A percentile compares a stretch with the other conserved stretches of the same genome.
phyloP scores from a whole-genome alignment of 2,113 vertebrate species.

The Sorex fumeus region DNA sequence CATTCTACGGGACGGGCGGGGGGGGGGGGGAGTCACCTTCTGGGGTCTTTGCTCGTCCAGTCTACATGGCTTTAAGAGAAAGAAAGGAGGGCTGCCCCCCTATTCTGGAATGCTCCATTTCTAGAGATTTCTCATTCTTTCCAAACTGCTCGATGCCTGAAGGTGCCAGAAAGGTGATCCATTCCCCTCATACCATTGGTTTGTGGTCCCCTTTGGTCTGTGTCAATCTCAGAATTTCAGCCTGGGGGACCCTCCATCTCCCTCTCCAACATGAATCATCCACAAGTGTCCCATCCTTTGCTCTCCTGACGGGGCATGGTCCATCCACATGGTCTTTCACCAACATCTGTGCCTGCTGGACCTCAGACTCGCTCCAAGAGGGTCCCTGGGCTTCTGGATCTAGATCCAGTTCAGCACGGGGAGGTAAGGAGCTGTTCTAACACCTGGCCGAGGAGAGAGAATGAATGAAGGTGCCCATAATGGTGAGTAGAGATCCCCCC shows the following conservation, averaged over 20 bases:
- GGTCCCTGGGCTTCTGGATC: slow-evolving; percentile 33
- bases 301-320: background rate
- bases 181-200: background rate
- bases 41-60: too few species aligned
- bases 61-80: too few species aligned
- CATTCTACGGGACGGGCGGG: slow-evolving; percentile 7
- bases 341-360: slow-evolving; percentile 33
- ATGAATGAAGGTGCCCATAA: background rate
- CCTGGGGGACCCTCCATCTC: too few species aligned
- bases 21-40: background rate
- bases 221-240: too few species aligned
- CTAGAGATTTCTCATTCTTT: background rate
- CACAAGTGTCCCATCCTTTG: slow-evolving; percentile 27
- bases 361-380: slow-evolving; percentile 36
- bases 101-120: background rate
- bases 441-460: background rate
- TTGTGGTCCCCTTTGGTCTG: too few species aligned
- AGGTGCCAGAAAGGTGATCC: background rate
- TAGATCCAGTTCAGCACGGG: background rate
- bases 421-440: background rate
- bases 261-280: too few species aligned
- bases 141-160: background rate
- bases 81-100: background rate
- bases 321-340: too few species aligned
- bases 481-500: background rate